These are phyloP conservation scores for Grantiella picta DNA, from an alignment of 2,113 vertebrate genomes.

Conservation along the genomic window DNA sequence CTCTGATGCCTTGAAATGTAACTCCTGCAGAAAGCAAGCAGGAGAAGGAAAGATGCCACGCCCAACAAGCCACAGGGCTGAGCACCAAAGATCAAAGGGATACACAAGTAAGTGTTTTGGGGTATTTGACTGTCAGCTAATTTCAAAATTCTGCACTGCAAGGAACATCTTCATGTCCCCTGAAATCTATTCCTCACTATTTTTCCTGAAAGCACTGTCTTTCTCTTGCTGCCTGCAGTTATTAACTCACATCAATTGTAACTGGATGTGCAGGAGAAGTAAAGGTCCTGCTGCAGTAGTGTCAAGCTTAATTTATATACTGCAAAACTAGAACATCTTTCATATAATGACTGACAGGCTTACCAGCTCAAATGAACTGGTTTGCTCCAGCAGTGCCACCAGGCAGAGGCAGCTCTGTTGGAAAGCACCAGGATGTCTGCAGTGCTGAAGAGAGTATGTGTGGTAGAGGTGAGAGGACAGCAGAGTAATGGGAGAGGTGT, in stretches of 20 bases:
- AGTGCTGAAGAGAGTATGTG: background rate
- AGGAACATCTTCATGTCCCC: background rate
- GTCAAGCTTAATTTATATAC: conserved; percentile 31
- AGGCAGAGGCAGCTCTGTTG: background rate
- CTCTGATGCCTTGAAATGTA: background rate
- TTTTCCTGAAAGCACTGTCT: conserved; percentile 10
- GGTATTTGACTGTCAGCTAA: background rate
- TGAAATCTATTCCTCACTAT: background rate
- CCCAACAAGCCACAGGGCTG: background rate
- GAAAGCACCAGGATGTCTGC: background rate
- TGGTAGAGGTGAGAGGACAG: background rate
- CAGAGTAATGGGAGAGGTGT: background rate
- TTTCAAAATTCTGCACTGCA: background rate
- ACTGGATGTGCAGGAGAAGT: background rate
- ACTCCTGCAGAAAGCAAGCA: background rate
- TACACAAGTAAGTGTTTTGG: background rate
- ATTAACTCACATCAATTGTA: background rate
- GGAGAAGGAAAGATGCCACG: background rate
- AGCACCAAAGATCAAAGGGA: conserved; percentile 1
- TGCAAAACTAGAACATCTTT: conserved; percentile 21
- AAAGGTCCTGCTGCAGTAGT: background rate
- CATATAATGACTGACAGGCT: conserved; percentile 10
- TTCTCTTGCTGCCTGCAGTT: conserved; percentile 20
- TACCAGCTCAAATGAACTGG: background rate
- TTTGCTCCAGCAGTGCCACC: background rate